Conservation (phyloP, 1,140 invertebrate species). For the Drosophila murphyi region DNA sequence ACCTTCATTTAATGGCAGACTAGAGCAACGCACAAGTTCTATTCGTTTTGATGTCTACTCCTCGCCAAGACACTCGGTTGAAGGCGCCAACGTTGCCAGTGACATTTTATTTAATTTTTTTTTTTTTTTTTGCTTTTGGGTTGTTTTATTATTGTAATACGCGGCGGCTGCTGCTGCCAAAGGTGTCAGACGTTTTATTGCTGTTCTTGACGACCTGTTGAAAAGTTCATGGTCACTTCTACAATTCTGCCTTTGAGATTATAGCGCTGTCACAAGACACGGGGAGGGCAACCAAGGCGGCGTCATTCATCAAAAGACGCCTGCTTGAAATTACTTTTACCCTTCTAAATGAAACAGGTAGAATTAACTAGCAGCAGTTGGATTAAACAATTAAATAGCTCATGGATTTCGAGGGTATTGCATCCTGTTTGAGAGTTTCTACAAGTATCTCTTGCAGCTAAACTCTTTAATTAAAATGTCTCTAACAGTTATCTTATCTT, state of each 20-base stretch:
- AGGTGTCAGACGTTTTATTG: slow-evolving; percentile 80
- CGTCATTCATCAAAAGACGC: slow-evolving; percentile 18
- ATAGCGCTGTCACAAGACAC: slow-evolving; percentile 2
- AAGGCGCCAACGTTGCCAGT: slow-evolving; percentile 58
- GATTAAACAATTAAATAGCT: background rate
- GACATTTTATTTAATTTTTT: slow-evolving; percentile 32
- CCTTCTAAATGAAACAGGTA: slow-evolving; percentile 1
- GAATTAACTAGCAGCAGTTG: background rate
- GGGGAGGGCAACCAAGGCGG: background rate
- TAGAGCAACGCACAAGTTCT: slow-evolving; percentile 20
- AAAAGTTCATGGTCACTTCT: slow-evolving; percentile 74
- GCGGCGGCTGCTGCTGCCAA: slow-evolving; percentile 36
- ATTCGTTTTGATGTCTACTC: slow-evolving; percentile 57
- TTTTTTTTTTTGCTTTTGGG: slow-evolving; percentile 9
- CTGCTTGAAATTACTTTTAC: slow-evolving; percentile 32
- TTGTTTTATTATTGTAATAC: slow-evolving; percentile 36
- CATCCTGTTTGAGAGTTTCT: no score
- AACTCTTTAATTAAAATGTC: background rate
- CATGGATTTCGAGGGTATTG: background rate
- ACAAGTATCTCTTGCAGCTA: background rate
- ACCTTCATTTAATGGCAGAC: slow-evolving; percentile 71
- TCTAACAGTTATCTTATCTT: background rate
- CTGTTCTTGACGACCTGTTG: slow-evolving; percentile 69
- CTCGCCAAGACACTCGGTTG: no score
- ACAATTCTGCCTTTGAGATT: slow-evolving; percentile 37